phyloP scores from a whole-genome alignment of 2,797 vertebrate species.

The Sylvilagus floridanus region DNA sequence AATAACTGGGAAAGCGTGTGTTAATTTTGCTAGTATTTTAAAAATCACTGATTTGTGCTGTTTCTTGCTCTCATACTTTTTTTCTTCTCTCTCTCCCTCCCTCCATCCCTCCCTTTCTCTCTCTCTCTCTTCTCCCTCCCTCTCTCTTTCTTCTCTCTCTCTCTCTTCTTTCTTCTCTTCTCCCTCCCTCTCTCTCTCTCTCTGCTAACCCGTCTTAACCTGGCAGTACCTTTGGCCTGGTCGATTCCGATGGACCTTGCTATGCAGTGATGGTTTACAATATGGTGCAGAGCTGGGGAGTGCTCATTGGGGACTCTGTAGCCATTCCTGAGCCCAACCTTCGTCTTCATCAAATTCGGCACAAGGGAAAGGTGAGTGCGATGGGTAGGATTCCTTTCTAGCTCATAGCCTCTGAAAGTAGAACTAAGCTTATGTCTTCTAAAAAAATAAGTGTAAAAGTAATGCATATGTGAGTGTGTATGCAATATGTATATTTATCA shows the following conservation, averaged over 20 bases:
- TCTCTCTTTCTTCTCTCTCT: rapidly evolving
- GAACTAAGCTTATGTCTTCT: background rate
- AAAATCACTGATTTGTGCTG: background rate
- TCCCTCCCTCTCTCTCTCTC: rapidly evolving
- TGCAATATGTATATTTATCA: background rate
- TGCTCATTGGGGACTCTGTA: conserved; percentile 94
- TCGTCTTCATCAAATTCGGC: conserved; percentile 91
- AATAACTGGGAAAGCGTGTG: conserved; percentile 25
- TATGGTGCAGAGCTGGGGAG: conserved; percentile 95
- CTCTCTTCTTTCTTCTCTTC: background rate
- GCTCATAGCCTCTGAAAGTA: background rate
- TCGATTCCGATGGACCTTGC: conserved; percentile 93
- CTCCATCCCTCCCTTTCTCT: background rate
- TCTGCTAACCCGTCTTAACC: background rate
- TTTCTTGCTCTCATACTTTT: background rate
- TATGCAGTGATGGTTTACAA: conserved; percentile 95
- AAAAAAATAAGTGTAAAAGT: background rate
- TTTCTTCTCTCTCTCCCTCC: background rate
- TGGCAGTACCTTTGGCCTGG: conserved; percentile 93
- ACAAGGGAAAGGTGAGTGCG: conserved; percentile 93
- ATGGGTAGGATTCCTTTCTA: background rate
- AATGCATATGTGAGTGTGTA: background rate
- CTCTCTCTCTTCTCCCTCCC: background rate
- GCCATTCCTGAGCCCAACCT: conserved; percentile 94
- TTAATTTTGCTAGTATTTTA: conserved; percentile 65